Conservation (phyloP, 2,113 vertebrate genomes). For the Aleadryas rufinucha region DNA sequence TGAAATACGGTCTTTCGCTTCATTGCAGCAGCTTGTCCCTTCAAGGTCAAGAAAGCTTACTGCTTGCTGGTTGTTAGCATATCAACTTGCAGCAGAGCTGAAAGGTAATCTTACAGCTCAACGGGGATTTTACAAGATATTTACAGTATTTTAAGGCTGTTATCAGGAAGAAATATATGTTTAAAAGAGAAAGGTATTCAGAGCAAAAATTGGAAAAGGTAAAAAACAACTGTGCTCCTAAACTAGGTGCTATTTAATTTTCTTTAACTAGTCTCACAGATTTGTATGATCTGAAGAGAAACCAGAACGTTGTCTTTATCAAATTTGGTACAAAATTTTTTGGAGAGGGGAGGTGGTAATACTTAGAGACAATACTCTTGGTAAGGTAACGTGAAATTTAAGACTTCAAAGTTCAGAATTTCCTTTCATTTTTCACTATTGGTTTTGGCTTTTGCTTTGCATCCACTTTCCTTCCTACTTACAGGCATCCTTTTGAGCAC, state of each 20-base stretch:
- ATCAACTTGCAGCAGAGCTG: conserved; percentile 53
- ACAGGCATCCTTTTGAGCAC: neutral
- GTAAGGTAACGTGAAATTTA: neutral
- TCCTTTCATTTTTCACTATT: neutral
- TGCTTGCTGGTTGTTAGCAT: conserved; percentile 48
- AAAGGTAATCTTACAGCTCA: conserved; percentile 61
- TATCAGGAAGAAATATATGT: neutral
- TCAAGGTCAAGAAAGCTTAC: conserved; percentile 58
- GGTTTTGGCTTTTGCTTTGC: neutral
- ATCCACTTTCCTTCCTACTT: neutral
- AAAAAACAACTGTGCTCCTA: neutral
- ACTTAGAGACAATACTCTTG: neutral
- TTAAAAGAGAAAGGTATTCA: neutral
- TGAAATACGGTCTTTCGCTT: neutral
- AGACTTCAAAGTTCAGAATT: neutral
- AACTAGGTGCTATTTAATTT: neutral
- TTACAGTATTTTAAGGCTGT: conserved; percentile 35
- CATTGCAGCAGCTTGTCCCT: neutral
- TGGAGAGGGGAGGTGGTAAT: neutral
- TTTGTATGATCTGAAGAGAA: neutral
- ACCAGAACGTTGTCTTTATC: neutral
- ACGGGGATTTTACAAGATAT: conserved; percentile 48
- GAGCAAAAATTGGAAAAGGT: neutral
- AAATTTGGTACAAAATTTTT: neutral
- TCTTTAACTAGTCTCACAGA: neutral